A percentile compares a stretch with the other conserved stretches of the same genome.
Evolutionary conservation across 2,888 invertebrate species (phyloP).

Genomic region (Endotricha flammealis): DNA sequence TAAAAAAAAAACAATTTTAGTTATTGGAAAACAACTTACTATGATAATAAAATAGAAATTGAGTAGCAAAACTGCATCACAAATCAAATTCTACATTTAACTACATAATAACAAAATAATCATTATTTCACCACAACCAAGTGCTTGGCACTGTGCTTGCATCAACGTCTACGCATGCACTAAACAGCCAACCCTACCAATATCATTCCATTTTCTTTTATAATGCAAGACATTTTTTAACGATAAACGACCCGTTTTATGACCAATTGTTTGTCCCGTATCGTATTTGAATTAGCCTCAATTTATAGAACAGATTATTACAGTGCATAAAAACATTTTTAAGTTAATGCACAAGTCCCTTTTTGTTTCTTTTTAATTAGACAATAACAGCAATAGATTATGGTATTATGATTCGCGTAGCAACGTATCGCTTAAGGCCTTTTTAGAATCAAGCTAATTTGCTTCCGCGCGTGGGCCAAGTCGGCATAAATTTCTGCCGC

Average conservation of each 20-base stretch:
- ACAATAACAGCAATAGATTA: too few species aligned
- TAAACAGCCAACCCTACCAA: slow-evolving; percentile 38
- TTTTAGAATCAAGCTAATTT: too few species aligned
- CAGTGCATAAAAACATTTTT: slow-evolving; percentile 1
- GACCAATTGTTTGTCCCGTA: too few species aligned
- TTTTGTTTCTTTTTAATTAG: too few species aligned
- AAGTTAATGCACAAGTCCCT: too few species aligned
- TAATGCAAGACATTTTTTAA: background rate
- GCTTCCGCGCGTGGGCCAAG: too few species aligned
- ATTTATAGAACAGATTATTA: background rate
- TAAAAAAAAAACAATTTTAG: slow-evolving; percentile 25
- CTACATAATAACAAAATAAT: slow-evolving; percentile 41
- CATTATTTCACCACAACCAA: slow-evolving; percentile 69
- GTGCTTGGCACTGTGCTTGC: slow-evolving; percentile 67
- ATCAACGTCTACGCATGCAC: slow-evolving; percentile 67
- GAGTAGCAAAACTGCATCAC: slow-evolving; percentile 70
- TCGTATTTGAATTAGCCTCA: background rate
- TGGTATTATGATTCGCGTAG: too few species aligned
- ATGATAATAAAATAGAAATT: slow-evolving; percentile 68
- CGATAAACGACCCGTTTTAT: too few species aligned
- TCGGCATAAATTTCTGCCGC: too few species aligned
- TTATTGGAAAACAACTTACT: slow-evolving; percentile 23
- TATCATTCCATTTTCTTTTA: slow-evolving; percentile 1
- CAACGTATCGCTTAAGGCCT: too few species aligned
- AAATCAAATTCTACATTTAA: slow-evolving; percentile 49